phyloP scores from a whole-genome alignment of 2,888 invertebrate species.

The Polyploca ridens region DNA sequence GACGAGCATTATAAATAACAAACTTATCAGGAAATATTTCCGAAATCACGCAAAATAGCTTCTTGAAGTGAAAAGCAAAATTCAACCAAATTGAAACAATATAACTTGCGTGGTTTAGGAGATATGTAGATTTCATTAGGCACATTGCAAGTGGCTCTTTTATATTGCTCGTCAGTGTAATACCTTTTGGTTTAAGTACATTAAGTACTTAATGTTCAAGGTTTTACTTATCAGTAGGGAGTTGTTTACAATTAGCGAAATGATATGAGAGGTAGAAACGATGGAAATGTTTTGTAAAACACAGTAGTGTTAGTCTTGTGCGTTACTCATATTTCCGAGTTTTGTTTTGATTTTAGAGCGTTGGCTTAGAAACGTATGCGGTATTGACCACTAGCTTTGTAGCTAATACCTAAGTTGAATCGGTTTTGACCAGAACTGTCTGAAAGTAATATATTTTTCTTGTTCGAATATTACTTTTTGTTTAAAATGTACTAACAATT shows the following conservation, averaged over 20 bases:
- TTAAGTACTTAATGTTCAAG: neutral
- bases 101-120: no score
- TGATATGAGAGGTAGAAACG: neutral
- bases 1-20: no score
- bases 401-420: neutral
- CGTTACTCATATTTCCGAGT: slow-evolving; percentile 7
- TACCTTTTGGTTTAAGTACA: neutral
- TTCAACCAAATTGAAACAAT: no score
- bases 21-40: no score
- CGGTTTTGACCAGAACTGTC: neutral
- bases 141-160: no score
- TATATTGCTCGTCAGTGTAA: no score
- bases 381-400: neutral
- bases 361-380: neutral
- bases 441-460: neutral
- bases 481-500: no score
- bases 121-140: no score
- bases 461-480: neutral
- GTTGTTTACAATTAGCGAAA: neutral
- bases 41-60: no score
- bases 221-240: neutral
- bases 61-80: no score
- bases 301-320: neutral
- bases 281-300: neutral
- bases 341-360: neutral